Percentiles rank a stretch among this genome's conserved stretches.
These are phyloP conservation scores for Gorsachius goisagi DNA, from an alignment of 2,113 vertebrate genomes.

Conservation along the genomic window DNA sequence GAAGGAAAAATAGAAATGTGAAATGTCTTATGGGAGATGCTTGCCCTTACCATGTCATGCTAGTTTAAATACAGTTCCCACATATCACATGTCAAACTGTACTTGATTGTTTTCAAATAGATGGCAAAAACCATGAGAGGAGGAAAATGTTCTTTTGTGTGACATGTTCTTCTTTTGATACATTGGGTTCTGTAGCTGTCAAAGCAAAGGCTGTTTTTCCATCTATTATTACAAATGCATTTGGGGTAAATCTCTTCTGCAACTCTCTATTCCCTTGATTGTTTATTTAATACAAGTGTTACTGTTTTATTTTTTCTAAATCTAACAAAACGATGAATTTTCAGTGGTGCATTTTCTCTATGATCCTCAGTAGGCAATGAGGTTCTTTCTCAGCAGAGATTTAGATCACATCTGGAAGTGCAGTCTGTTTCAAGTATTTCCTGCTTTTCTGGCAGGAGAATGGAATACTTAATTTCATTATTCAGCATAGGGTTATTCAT, in stretches of 20 bases:
- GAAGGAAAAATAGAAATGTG: conserved; percentile 12
- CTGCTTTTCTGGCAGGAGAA: conserved; percentile 28
- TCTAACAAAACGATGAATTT: background rate
- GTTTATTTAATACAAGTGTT: conserved; percentile 8
- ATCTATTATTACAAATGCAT: conserved; percentile 23
- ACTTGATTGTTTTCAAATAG: conserved; percentile 58
- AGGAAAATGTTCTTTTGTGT: conserved; percentile 41
- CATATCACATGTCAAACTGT: conserved; percentile 35
- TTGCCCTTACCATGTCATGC: conserved; percentile 17
- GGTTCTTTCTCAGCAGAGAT: conserved; percentile 19
- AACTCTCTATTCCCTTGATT: conserved; percentile 8
- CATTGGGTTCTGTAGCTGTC: conserved; percentile 36
- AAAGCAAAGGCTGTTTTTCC: conserved; percentile 17
- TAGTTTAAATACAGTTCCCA: conserved; percentile 54
- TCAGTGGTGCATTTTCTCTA: background rate
- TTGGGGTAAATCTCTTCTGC: background rate
- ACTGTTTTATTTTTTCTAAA: conserved; percentile 14
- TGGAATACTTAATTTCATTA: conserved; percentile 63
- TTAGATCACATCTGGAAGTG: conserved; percentile 23
- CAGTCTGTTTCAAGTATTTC: conserved; percentile 35
- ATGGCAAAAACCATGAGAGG: conserved; percentile 38
- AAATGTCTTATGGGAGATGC: conserved; percentile 9
- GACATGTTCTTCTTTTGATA: conserved; percentile 40
- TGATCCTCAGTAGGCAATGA: background rate
- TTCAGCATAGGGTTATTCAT: conserved; percentile 24